Conservation (phyloP, 2,113 vertebrate genomes). For the Oreochromis aureus region DNA sequence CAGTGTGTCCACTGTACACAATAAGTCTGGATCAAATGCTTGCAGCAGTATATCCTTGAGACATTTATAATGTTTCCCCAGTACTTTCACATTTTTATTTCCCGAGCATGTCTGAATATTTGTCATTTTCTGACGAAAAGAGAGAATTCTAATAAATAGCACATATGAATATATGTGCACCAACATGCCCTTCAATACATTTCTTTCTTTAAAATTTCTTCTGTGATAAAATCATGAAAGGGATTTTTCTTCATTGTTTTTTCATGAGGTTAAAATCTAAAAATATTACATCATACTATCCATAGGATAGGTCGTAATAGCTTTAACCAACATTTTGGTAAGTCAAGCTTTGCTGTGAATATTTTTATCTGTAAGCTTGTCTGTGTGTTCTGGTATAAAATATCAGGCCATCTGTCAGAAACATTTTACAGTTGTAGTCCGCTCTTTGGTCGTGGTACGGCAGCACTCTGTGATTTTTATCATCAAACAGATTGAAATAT, state of each 20-base stretch:
- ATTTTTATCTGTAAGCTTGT: neutral
- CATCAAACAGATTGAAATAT: neutral
- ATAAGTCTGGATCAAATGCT: conserved; percentile 23
- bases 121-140: neutral
- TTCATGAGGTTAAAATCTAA: neutral
- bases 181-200: accelerated
- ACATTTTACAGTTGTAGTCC: neutral
- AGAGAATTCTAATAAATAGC: neutral
- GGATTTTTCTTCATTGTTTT: neutral
- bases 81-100: neutral
- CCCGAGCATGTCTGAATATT: neutral
- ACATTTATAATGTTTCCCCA: neutral
- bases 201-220: accelerated
- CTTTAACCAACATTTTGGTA: neutral
- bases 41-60: neutral
- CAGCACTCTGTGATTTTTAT: neutral
- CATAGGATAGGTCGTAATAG: neutral
- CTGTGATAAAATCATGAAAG: neutral
- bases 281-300: accelerated
- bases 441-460: neutral
- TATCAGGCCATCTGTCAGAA: neutral
- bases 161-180: neutral
- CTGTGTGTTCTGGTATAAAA: neutral
- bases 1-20: conserved; percentile 12
- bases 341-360: neutral